Conservation (phyloP, 2,797 vertebrate genomes). For the Fistularia tabacaria region DNA sequence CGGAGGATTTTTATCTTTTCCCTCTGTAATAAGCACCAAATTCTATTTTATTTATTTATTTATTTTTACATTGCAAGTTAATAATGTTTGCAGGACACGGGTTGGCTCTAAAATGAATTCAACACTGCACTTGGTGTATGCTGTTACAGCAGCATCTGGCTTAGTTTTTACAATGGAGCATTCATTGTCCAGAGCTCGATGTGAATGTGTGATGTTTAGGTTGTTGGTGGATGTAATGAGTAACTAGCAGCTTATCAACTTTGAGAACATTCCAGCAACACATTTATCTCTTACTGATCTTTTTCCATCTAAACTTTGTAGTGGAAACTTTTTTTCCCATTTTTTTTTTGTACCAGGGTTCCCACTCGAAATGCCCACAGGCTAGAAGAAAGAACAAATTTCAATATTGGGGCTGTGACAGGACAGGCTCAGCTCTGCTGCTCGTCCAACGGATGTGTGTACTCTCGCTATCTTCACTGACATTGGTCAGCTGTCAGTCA, state of each 20-base stretch:
- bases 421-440: slow-evolving; percentile 2
- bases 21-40: no score
- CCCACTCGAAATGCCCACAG: background rate
- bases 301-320: slow-evolving; percentile 20
- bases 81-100: no score
- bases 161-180: no score
- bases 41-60: no score
- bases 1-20: slow-evolving; percentile 6
- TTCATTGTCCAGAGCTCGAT: background rate
- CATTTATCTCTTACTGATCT: slow-evolving; percentile 8
- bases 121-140: no score
- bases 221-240: slow-evolving; percentile 33
- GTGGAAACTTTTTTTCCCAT: background rate
- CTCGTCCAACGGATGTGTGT: slow-evolving; percentile 51
- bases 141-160: no score
- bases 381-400: slow-evolving; percentile 3
- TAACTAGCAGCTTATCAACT: slow-evolving; percentile 21
- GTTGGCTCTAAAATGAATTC: no score
- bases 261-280: slow-evolving; percentile 8
- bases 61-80: no score
- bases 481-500: slow-evolving; percentile 56
- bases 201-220: slow-evolving; percentile 24
- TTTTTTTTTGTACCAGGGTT: background rate
- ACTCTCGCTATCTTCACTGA: slow-evolving; percentile 35
- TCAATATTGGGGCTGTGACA: no score